Evolutionary conservation across 2,888 invertebrate species (phyloP), one percentile per base, ranked within the genome.

Genomic region (Amiota minor): DNA sequence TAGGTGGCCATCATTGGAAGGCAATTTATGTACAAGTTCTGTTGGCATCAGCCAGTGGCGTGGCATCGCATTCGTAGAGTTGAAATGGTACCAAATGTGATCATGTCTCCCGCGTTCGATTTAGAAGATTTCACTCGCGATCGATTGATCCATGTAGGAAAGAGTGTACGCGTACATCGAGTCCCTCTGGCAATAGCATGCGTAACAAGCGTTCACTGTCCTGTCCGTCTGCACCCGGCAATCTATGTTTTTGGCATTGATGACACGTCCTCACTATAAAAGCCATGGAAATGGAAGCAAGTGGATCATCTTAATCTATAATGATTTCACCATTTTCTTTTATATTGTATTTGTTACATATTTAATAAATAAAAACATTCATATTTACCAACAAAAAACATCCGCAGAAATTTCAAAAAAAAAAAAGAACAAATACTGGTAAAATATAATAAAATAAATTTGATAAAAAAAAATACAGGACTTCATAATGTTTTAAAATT

Each of bases 221-320:
- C 96, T 83, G 97, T 99, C 90, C 92, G 99, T 79, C 94, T 97
- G 50, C 99, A 98, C 90, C 92, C 99, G 80, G 99, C 99, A 64
- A 93, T 97, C 12, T 94, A 98, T 92, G 96, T 98, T 91, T 95
- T 96, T 88, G 92, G 92, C 72, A 92, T 93, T 85, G 93, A 93
- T 84, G 92, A 93, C 78, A 94, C 94, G 12, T 94, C 94, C 86
- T 68, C 70, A 16, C 91, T 95, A 79, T 91, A n/a, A n/a, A n/a
- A n/a, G n/a, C n/a, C n/a, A n/a, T n/a, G 91, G 74, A 95, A 96
- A 88, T 98, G 98, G 98, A 92, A 93, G 53, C 91, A 94, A 81
- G 92, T 97, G 18, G 93, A 93, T 87, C 98, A 93, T 89, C 92
- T 94, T 77, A 96, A 97, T 87, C 97, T 97, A 90, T 88, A 89